These are phyloP conservation scores for Scolopax rusticola DNA, from an alignment of 2,797 vertebrate genomes.

Conservation along the genomic window DNA sequence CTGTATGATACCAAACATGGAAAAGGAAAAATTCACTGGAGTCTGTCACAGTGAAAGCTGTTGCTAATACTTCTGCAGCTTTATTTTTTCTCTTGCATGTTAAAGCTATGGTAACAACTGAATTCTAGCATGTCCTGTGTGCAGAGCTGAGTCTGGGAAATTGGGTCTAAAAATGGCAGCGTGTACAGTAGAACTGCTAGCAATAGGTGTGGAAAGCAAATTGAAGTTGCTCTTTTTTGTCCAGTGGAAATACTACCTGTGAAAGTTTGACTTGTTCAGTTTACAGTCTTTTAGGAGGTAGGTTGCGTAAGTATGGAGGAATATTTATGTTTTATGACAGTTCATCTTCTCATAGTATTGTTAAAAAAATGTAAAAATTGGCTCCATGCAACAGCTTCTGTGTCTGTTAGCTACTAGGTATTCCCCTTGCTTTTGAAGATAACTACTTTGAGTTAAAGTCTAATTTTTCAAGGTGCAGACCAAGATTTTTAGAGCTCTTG, in stretches of 20 bases:
- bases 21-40: not conserved
- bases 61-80: not conserved
- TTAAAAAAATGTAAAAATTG: not conserved
- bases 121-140: not conserved
- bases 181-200: not conserved
- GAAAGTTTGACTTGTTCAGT: not conserved
- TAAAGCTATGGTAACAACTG: not conserved
- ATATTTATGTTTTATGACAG: not conserved
- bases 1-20: not conserved
- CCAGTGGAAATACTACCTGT: not conserved
- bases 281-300: not conserved
- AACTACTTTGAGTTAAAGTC: not conserved
- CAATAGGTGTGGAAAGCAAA: not conserved
- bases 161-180: not conserved
- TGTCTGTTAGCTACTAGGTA: not conserved
- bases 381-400: not conserved
- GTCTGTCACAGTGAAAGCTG: not conserved
- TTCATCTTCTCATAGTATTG: not conserved
- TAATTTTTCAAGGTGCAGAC: not conserved
- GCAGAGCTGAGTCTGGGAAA: not conserved
- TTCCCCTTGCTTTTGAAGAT: not conserved
- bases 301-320: not conserved
- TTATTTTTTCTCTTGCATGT: not conserved
- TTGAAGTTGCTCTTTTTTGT: not conserved
- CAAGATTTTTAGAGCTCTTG: not conserved